Percentiles rank a stretch among this genome's conserved stretches.
These are phyloP conservation scores for Tinamus major DNA, from an alignment of 2,797 vertebrate species.

Conservation along the genomic window DNA sequence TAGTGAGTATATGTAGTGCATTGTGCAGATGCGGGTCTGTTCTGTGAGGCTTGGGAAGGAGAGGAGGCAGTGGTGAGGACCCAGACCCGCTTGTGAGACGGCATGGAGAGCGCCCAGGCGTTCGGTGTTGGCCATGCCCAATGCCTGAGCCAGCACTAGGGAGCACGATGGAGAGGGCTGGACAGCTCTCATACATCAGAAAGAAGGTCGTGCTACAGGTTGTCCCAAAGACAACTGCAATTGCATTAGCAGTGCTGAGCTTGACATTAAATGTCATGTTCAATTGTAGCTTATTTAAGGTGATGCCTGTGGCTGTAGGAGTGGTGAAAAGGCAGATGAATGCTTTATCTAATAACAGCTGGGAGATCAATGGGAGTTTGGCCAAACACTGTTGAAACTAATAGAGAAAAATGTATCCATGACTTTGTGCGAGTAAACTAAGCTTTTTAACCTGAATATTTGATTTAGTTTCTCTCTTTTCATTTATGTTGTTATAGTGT, in stretches of 20 bases:
- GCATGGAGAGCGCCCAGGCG: neutral
- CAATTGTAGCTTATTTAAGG: slow-evolving; percentile 57
- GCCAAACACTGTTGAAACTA: slow-evolving; percentile 38
- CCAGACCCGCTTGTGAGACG: neutral
- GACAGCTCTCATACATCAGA: neutral
- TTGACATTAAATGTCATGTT: slow-evolving; percentile 59
- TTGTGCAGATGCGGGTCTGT: neutral
- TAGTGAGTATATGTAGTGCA: neutral
- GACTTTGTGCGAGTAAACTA: neutral
- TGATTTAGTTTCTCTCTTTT: neutral
- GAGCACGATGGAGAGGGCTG: neutral
- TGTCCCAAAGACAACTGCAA: slow-evolving; percentile 20
- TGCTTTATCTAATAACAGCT: slow-evolving; percentile 71
- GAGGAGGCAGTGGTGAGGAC: neutral
- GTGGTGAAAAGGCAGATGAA: slow-evolving; percentile 58
- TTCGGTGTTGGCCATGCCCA: neutral
- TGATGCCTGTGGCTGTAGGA: slow-evolving; percentile 51
- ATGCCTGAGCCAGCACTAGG: neutral
- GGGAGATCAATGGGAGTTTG: slow-evolving; percentile 50
- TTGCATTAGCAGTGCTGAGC: slow-evolving; percentile 55
- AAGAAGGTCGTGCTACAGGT: slow-evolving; percentile 20
- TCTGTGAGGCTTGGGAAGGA: neutral
- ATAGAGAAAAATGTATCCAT: neutral
- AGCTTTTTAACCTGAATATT: neutral
- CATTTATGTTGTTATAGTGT: neutral